phyloP scores from a whole-genome alignment of 2,113 vertebrate genomes.

The Pao palembangensis region DNA sequence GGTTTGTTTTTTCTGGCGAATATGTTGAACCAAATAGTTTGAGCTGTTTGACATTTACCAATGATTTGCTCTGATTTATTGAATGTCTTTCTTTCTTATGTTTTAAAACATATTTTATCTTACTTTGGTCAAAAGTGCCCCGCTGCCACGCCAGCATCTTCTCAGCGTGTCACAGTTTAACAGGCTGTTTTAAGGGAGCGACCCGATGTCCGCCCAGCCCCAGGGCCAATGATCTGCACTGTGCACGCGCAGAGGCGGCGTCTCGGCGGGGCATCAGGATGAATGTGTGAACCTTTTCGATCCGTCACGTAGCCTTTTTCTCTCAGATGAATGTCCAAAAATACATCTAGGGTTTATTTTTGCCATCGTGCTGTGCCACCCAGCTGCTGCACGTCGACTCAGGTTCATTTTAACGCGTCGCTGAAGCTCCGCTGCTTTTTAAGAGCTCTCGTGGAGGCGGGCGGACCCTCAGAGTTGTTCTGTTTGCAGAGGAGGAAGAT shows the following conservation, averaged over 20 bases:
- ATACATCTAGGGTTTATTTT: constrained; percentile 26
- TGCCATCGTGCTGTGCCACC: constrained; percentile 48
- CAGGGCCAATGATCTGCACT: constrained; percentile 5
- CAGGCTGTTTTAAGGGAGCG: no score
- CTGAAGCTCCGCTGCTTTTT: neutral
- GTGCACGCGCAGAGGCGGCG: constrained; percentile 1
- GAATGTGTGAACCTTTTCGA: constrained; percentile 47
- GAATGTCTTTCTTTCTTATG: neutral
- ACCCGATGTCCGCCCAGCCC: neutral
- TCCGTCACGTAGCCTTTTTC: constrained; percentile 51
- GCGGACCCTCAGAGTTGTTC: neutral
- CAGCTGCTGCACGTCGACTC: constrained; percentile 59
- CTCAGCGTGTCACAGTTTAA: neutral
- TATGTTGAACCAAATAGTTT: neutral
- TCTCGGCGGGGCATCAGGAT: constrained; percentile 13
- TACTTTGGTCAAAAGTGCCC: neutral
- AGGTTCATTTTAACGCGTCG: constrained; percentile 43
- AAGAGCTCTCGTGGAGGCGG: neutral
- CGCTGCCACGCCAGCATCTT: neutral
- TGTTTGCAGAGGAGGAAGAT: constrained; percentile 11
- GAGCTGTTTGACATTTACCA: neutral
- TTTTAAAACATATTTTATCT: neutral
- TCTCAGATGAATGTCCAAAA: constrained; percentile 65
- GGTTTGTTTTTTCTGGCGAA: neutral
- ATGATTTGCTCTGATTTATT: constrained; percentile 4